phyloP scores from a whole-genome alignment of 2,113 vertebrate species.

The Potamarius usumacintae region DNA sequence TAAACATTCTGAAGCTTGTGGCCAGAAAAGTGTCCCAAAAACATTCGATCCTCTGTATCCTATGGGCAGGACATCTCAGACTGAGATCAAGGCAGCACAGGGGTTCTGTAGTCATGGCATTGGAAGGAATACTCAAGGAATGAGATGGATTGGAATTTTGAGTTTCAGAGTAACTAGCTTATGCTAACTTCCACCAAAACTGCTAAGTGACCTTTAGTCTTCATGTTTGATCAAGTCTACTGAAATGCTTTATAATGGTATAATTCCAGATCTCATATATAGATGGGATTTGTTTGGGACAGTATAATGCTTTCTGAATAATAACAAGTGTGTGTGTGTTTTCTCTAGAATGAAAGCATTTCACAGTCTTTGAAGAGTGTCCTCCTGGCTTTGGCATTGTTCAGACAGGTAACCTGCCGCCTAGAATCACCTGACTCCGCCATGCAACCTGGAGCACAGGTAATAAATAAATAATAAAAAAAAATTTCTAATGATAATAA shows the following conservation, averaged over 20 bases:
- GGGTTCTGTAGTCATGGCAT: background rate
- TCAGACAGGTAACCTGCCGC: constrained; percentile 68
- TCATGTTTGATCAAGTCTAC: background rate
- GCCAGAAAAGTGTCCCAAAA: background rate
- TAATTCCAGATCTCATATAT: background rate
- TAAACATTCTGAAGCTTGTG: background rate
- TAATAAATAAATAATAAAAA: constrained; percentile 32
- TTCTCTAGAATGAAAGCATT: constrained; percentile 52
- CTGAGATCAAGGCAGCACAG: background rate
- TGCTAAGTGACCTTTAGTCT: background rate
- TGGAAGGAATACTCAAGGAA: background rate
- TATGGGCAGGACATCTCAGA: background rate
- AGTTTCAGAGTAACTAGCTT: background rate
- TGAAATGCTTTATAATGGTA: background rate
- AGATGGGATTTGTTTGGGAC: background rate
- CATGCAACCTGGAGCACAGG: constrained; percentile 55
- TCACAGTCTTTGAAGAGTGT: constrained; percentile 26
- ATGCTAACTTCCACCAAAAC: background rate
- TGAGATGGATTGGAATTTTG: background rate
- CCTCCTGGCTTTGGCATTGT: constrained; percentile 65
- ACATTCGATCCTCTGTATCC: background rate
- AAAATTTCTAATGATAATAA: background rate
- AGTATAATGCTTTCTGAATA: background rate
- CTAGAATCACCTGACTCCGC: constrained; percentile 46
- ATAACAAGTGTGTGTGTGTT: background rate